These are phyloP conservation scores for Luehdorfia chinensis DNA, from an alignment of 1,140 invertebrate genomes.

Conservation along the genomic window DNA sequence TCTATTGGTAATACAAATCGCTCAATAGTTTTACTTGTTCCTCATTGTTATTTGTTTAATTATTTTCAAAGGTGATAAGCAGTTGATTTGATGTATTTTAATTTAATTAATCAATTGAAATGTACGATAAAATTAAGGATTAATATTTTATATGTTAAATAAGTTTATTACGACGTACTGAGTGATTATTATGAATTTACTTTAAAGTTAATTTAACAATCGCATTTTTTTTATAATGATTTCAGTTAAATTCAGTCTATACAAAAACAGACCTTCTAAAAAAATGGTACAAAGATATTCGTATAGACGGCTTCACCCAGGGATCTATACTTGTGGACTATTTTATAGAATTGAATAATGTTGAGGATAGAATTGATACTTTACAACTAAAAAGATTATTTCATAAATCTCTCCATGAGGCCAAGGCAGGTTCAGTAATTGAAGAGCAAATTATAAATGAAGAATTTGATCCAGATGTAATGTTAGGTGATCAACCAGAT, in stretches of 20 bases:
- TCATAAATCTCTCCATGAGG: conserved; percentile 84
- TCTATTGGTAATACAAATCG: too few relatives aligned
- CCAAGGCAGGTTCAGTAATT: conserved; percentile 66
- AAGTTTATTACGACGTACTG: too few relatives aligned
- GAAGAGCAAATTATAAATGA: conserved; percentile 48
- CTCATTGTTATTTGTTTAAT: too few relatives aligned
- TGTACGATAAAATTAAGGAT: too few relatives aligned
- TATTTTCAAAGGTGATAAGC: too few relatives aligned
- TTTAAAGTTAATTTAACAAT: too few relatives aligned
- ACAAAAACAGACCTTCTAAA: conserved; percentile 84
- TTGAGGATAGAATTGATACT: conserved; percentile 88
- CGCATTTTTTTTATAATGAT: conserved; percentile 42
- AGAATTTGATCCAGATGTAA: conserved; percentile 65
- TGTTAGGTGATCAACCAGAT: conserved; percentile 70
- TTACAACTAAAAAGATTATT: conserved; percentile 88
- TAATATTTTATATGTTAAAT: too few relatives aligned
- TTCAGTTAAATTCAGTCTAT: conserved; percentile 89
- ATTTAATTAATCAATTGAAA: too few relatives aligned
- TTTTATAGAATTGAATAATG: conserved; percentile 87
- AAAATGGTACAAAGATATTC: conserved; percentile 90
- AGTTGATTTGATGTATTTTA: too few relatives aligned
- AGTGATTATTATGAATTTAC: too few relatives aligned
- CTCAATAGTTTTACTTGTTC: too few relatives aligned
- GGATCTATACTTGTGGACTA: conserved; percentile 94
- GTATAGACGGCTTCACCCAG: conserved; percentile 91